Base-by-base conservation (phyloP, 2,113 vertebrate genomes). In the Capreolus pygargus region DNA sequence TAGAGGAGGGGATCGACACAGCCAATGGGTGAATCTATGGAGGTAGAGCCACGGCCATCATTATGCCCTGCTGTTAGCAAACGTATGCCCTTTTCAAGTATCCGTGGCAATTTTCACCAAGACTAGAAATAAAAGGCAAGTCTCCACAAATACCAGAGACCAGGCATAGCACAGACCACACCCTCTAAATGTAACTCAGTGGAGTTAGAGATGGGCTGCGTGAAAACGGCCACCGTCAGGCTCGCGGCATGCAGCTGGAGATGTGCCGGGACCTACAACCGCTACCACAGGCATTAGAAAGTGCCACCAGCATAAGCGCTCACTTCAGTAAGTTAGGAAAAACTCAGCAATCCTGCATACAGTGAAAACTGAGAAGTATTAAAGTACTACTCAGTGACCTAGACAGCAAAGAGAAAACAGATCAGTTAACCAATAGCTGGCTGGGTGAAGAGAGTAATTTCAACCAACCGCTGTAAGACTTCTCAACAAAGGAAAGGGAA, bases 281-380 rank as follows among this genome's bases (percentile, higher is more conserved):
- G 93, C 78, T 15, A 54, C 52, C 39, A 64, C 21, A 19, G 5
- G 33, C 52, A 57, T 86, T 39, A 78, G 30, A 88, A 81, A 50
- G 8, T 27, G 3, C 33, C 45, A 50, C 30, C 81, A 47, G 94
- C 87, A n/a, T 33, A 84, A 91, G 13, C 50, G 60, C 74, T 81
- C 11, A 43, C 27, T 28, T 85, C n/a, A 91, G 3, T 74, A 89
- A 96, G 45, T 70, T 4, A 84, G 33, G 60, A 95, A 95, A 83
- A 67, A 52, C 7, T 79, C 25, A 47, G 19, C 83, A 86, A 61
- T 76, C 52, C 52, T 36, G 60, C 91, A 97, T 36, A 95, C 19
- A 83, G 23, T 45, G 47, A 74, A 95, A 89, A 30, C 61, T 10
- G 39, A 7, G 33, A 33, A 2, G 7, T 0, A 2, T 25, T 43